These are phyloP conservation scores for Pipra filicauda DNA, from an alignment of 2,113 vertebrate species.

Conservation along the genomic window DNA sequence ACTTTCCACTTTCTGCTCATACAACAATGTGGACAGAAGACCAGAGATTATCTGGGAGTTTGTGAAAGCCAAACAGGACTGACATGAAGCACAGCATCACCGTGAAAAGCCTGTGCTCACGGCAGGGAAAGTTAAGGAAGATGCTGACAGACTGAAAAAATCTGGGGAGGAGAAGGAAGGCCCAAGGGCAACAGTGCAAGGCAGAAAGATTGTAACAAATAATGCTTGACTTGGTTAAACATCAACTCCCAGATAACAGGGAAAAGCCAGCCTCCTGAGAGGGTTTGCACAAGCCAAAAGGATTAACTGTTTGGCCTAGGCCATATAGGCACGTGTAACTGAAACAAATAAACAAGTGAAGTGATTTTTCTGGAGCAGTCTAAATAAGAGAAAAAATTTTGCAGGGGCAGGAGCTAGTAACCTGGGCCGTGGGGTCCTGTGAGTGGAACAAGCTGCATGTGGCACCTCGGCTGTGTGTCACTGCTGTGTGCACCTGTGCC, in stretches of 20 bases:
- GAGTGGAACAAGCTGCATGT: background rate
- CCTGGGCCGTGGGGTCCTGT: rapidly evolving
- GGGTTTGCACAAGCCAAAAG: background rate
- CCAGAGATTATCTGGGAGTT: background rate
- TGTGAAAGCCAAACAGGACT: background rate
- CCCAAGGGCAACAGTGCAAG: background rate
- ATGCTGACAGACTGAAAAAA: background rate
- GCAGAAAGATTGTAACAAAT: background rate
- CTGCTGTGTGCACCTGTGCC: background rate
- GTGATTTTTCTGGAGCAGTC: background rate
- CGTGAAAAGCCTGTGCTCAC: background rate
- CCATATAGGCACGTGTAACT: background rate
- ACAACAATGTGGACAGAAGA: background rate
- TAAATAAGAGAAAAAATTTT: background rate
- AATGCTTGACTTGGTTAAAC: background rate
- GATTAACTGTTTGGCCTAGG: background rate
- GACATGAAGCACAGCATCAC: rapidly evolving
- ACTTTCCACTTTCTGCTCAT: background rate
- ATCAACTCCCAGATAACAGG: background rate
- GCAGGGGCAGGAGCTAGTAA: background rate
- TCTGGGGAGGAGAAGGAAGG: background rate
- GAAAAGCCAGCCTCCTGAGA: background rate
- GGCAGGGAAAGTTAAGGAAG: background rate
- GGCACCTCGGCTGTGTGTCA: background rate
- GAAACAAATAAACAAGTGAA: background rate